Base-by-base conservation (phyloP, 2,113 vertebrate genomes). In the Cynoglossus semilaevis region DNA sequence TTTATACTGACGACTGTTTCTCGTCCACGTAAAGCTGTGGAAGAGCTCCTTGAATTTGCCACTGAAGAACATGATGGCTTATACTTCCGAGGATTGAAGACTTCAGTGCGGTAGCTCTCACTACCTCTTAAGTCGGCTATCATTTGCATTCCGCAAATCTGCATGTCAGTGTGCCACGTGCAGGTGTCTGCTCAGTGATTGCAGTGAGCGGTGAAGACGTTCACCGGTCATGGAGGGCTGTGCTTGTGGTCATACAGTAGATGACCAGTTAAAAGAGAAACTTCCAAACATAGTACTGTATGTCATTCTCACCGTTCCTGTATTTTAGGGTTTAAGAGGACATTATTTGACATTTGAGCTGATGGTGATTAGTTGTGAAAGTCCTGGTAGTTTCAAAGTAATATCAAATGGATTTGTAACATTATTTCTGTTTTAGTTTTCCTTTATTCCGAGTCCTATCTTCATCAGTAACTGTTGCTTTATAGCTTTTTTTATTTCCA, bases 321-420 rank as follows among this genome's bases (percentile, higher is more conserved):
- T 40, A 51, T 47, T 58, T 68, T 57, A 68, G 37, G 45, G 70
- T 29, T 55, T 14, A 15, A 46, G 46, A 51, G 9, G 18, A 22
- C 22, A 53, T 29, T 11, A 51, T 35, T 12, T 22, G 0, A 17
- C 0, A 45, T 61, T 70, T 70, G 29, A 16, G 49, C 54, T 45
- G 51, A 51, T 37, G 63, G 12, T 38, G 36, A 41, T 78, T 15
- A 45, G 15, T 60, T 10, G 9, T 10, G n/a, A n/a, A 14, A 54
- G 34, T 73, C 36, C 11, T 51, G n/a, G 17, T 45, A n/a, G 57
- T 64, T 69, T 71, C 40, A 65, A 37, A 73, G 72, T 79, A 60
- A 67, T 61, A 46, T 63, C 19, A 18, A 37, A 42, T 22, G 53
- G 58, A 58, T 66, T 60, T 56, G 37, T 9, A 34, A 5, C 18